Evolutionary conservation across 2,888 invertebrate species (phyloP).

Genomic region (Ditylenchus weischeri): DNA sequence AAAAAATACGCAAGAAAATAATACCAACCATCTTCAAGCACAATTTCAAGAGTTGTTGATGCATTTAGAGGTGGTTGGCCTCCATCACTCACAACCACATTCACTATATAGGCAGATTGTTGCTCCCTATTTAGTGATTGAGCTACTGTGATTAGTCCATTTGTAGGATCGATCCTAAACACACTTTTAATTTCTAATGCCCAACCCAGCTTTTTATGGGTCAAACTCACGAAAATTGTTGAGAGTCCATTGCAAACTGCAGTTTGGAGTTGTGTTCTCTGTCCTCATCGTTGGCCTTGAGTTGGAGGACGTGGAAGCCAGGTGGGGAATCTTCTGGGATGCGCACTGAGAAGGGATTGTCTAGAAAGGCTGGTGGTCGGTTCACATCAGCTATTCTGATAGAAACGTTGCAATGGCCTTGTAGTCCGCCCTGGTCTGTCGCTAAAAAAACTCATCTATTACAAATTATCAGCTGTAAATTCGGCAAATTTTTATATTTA

Average conservation of each 20-base stretch:
- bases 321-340: constrained; percentile 83
- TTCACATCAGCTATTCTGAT: constrained; percentile 70
- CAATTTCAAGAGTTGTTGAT: constrained; percentile 90
- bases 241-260: constrained; percentile 61
- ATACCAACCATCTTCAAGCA: constrained; percentile 74
- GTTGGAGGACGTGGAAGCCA: constrained; percentile 75
- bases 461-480: no score
- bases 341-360: constrained; percentile 47
- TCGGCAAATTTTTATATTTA: no score
- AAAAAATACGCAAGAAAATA: background rate
- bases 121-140: constrained; percentile 79
- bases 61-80: constrained; percentile 85
- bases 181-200: background rate
- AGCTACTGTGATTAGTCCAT: constrained; percentile 86
- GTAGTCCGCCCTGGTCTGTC: constrained; percentile 48
- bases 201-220: constrained; percentile 1
- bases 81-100: constrained; percentile 87
- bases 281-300: constrained; percentile 84
- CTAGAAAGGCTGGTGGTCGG: constrained; percentile 48
- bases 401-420: constrained; percentile 66
- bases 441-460: constrained; percentile 37
- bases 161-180: constrained; percentile 85
- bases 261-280: constrained; percentile 83
- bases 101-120: constrained; percentile 74
- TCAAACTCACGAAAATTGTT: constrained; percentile 36